Evolutionary conservation across 2,888 invertebrate species (phyloP).

Genomic region (Nemotelus pantherinus): DNA sequence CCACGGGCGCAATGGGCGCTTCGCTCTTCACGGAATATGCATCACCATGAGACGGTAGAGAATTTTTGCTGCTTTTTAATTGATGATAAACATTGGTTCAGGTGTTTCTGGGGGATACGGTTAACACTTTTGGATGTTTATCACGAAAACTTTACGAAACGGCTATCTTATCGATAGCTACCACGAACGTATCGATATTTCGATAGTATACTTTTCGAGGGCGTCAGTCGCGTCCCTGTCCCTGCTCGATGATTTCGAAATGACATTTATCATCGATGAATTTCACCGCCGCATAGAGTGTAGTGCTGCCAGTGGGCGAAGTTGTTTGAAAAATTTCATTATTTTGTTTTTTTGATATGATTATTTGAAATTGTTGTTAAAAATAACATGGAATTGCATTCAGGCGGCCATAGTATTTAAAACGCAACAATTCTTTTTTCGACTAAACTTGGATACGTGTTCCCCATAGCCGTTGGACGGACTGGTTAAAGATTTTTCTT

Average conservation of each 20-base stretch:
- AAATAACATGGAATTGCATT: no score
- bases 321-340: no score
- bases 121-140: background rate
- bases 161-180: constrained; percentile 27
- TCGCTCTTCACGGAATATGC: background rate
- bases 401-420: no score
- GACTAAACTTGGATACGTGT: no score
- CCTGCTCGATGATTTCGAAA: background rate
- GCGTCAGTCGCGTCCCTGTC: constrained; percentile 35
- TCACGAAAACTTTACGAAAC: background rate
- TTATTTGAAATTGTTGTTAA: no score
- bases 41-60: background rate
- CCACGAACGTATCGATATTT: constrained; percentile 28
- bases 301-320: constrained; percentile 14
- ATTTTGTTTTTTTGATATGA: no score
- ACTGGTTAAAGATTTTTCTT: no score
- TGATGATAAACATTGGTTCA: background rate
- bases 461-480: no score
- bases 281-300: background rate
- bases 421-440: no score
- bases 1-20: background rate
- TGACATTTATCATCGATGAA: constrained; percentile 1
- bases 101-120: background rate
- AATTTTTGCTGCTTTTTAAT: no score
- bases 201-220: constrained; percentile 18